Base-by-base conservation (phyloP, 23 tunicate species). In the Ascidia mentula region DNA sequence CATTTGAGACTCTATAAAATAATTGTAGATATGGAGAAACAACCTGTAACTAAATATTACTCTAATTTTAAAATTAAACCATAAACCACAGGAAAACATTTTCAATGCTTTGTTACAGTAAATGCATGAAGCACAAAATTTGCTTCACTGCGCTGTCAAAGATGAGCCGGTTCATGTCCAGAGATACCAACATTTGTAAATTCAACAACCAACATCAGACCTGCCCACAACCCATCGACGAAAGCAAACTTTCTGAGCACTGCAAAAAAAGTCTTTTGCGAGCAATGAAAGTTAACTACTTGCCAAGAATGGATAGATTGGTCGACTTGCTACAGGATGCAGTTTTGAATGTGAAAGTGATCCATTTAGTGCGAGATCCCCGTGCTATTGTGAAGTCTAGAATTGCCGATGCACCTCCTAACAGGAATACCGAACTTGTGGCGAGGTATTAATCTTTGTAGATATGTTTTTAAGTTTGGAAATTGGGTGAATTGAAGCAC, bases 241-340 rank as follows among this genome's bases (percentile, higher is more conserved):
- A 38, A 31, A 33, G 40, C 0, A 34, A 36, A 35, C 32, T 86
- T 0, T 32, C 40, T 30, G 53, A 73, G 32, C 79, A 79, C 59
- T 86, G 90, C 46, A 35, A 37, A 45, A 70, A 79, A 33, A 80
- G 90, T 59, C 38, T 80, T 24, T 30, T 80, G 9, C 72, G 34
- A 53, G 85, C 85, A 1, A 40, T 80, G 78, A 86, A 86, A 73
- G 65, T 53, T n/a, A n/a, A n/a, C n/a, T n/a, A n/a, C n/a, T 60
- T 86, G 36, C 45, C 70, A 59, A 46, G 59, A 34, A 35, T 86
- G 60, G 76, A 72, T 35, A 53, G 77, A 61, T 40, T 86, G 26
- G 72, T 45, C 8, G 80, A 79, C 0, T 32, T 86, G 13, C 34
- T 86, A 18, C 8, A 18, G 4, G 61, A 53, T 73, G 72, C 79